phyloP scores from a whole-genome alignment of 2,113 vertebrate species.

The Charadrius vociferus region DNA sequence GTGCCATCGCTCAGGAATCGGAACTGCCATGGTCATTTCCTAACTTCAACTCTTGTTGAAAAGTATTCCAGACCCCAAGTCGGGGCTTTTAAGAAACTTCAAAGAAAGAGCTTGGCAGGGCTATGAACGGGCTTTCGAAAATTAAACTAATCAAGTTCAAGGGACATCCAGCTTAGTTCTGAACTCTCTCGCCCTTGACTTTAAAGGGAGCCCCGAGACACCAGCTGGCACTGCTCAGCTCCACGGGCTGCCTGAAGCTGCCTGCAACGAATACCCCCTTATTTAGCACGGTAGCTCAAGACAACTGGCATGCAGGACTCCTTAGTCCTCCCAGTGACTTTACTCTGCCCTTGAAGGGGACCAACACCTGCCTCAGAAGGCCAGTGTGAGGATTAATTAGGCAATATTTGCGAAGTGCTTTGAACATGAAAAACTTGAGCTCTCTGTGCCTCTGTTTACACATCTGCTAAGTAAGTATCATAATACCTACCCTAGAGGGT shows the following conservation, averaged over 20 bases:
- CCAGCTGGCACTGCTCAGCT: neutral
- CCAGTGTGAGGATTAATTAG: neutral
- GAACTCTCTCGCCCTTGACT: neutral
- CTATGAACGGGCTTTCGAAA: neutral
- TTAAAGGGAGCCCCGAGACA: neutral
- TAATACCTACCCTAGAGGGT: neutral
- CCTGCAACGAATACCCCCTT: fast-evolving
- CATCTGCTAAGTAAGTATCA: slow-evolving; percentile 14
- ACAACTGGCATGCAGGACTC: fast-evolving
- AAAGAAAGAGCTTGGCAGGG: neutral
- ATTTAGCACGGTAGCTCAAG: fast-evolving
- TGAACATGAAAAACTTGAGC: neutral
- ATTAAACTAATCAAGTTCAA: neutral
- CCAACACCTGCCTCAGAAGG: neutral
- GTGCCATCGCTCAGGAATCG: neutral
- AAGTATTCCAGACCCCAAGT: neutral
- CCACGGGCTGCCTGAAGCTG: fast-evolving
- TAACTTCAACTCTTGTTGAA: neutral
- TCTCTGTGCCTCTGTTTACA: slow-evolving; percentile 26
- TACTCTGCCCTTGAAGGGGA: neutral
- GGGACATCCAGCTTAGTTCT: neutral
- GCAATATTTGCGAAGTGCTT: neutral
- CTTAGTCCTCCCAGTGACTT: neutral
- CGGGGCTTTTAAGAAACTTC: neutral
- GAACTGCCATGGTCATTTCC: neutral